These are phyloP conservation scores for Nothoprocta perdicaria DNA, from an alignment of 2,113 vertebrate genomes.

Conservation along the genomic window DNA sequence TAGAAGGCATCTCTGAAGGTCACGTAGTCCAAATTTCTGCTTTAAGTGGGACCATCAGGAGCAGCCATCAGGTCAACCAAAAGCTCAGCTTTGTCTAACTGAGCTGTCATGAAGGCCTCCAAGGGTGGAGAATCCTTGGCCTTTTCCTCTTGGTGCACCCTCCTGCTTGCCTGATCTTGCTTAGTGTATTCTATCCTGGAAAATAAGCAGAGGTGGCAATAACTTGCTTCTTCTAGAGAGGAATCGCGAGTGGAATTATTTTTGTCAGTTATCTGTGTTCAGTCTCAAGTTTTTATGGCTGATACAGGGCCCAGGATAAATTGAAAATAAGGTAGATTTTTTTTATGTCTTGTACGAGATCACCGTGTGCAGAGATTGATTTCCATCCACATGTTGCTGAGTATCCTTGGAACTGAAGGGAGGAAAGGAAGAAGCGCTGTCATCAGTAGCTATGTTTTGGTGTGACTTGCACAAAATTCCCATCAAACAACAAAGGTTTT, in stretches of 20 bases:
- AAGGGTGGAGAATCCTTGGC: background rate
- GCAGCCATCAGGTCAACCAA: background rate
- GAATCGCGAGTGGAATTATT: background rate
- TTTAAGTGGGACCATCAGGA: background rate
- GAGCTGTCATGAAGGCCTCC: background rate
- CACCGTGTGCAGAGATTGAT: background rate
- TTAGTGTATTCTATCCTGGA: background rate
- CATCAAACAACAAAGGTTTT: background rate
- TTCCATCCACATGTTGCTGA: background rate
- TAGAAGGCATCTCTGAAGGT: background rate
- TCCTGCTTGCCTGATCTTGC: background rate
- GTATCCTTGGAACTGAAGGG: background rate
- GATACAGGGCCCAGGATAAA: background rate
- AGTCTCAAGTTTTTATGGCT: background rate
- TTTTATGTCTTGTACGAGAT: background rate
- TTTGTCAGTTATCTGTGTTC: background rate
- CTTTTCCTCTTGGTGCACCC: background rate
- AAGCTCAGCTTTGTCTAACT: background rate
- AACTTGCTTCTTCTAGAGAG: background rate
- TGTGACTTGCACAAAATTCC: background rate
- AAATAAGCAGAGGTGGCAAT: background rate
- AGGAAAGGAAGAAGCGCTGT: background rate
- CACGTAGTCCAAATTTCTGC: background rate
- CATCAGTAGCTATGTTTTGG: rapidly evolving
- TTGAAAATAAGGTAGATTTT: background rate